phyloP scores from a whole-genome alignment of 2,888 invertebrate genomes.

The Melipona beecheii region DNA sequence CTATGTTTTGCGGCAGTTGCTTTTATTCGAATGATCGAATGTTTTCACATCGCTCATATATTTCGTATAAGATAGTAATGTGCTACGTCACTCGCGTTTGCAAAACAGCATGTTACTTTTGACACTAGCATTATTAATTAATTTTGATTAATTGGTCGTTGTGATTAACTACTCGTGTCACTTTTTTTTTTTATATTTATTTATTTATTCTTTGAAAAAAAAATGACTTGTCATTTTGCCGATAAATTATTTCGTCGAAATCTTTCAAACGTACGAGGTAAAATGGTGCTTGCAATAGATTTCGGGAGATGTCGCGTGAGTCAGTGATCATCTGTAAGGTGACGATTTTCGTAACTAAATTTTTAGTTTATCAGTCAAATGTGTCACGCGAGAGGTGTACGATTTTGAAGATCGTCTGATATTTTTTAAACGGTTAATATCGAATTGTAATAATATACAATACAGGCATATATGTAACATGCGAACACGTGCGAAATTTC shows the following conservation, averaged over 20 bases:
- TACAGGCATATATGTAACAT: neutral
- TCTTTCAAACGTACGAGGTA: neutral
- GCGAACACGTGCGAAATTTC: constrained; percentile 20
- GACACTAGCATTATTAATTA: neutral
- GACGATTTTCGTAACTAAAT: constrained; percentile 21
- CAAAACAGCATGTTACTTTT: neutral
- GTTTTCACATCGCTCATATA: constrained; percentile 53
- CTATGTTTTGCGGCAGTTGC: constrained; percentile 38
- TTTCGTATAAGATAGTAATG: constrained; percentile 13
- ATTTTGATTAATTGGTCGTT: neutral
- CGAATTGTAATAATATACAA: neutral
- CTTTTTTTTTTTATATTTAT: neutral
- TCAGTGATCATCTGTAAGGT: constrained; percentile 22
- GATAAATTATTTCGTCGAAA: neutral
- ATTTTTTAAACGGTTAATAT: constrained; percentile 33
- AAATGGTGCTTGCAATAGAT: constrained; percentile 29
- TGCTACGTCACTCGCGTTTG: neutral
- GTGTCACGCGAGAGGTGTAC: constrained; percentile 37
- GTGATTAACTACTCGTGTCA: neutral
- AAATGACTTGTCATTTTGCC: neutral
- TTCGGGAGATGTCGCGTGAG: constrained; percentile 66
- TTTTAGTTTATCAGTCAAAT: constrained; percentile 5
- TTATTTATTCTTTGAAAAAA: neutral
- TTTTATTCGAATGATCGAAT: constrained; percentile 41
- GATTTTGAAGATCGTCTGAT: constrained; percentile 23